These are phyloP conservation scores for Ips nitidus DNA, from an alignment of 1,140 invertebrate species.

Conservation along the genomic window DNA sequence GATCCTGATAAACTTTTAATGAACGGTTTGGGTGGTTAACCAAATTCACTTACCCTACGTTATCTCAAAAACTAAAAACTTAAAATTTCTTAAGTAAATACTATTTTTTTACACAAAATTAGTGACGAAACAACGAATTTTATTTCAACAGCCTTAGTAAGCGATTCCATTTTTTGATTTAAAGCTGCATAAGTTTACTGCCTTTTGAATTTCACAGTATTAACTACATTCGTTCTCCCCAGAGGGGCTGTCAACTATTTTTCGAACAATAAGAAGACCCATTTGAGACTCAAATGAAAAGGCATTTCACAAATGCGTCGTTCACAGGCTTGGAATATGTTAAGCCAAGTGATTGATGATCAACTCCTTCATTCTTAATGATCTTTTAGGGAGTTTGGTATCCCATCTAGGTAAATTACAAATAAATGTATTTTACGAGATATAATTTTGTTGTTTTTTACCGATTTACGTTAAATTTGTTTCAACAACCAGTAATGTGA, in stretches of 20 bases:
- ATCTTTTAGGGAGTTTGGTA: constrained; percentile 34
- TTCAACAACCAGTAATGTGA: neutral
- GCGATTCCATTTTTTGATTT: too few species aligned
- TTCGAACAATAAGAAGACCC: constrained; percentile 18
- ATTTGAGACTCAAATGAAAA: constrained; percentile 9
- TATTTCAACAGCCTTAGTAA: too few species aligned
- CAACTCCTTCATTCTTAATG: constrained; percentile 22
- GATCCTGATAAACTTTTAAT: too few species aligned
- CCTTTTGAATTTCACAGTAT: too few species aligned
- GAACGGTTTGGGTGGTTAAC: too few species aligned
- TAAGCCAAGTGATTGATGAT: constrained; percentile 24
- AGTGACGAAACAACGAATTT: too few species aligned
- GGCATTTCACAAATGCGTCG: constrained; percentile 19
- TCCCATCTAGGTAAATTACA: constrained; percentile 30
- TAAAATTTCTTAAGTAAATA: too few species aligned
- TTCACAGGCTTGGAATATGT: constrained; percentile 24
- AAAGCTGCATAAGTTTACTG: too few species aligned
- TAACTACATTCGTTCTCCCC: neutral
- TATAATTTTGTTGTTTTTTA: too few species aligned
- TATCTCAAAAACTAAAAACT: too few species aligned
- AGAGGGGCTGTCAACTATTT: constrained; percentile 18
- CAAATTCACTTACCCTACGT: too few species aligned
- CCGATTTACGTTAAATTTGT: neutral
- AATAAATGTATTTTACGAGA: neutral
- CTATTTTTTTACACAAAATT: too few species aligned